Percentiles rank a stretch among this genome's conserved stretches.
phyloP scores from a whole-genome alignment of 2,113 vertebrate genomes.

The Callocephalon fimbriatum region DNA sequence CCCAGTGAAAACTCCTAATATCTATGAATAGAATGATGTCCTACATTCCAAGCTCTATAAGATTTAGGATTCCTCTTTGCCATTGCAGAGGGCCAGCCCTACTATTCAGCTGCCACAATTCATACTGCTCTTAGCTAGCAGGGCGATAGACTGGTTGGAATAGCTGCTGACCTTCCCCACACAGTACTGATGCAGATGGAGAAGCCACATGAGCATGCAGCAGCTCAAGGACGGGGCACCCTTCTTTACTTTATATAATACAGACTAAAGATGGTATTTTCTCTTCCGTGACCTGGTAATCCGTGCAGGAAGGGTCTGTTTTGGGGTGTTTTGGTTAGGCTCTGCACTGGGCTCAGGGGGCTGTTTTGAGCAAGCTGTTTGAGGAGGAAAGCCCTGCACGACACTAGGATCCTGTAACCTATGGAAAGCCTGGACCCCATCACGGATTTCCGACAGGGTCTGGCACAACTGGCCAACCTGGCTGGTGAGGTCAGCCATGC shows the following conservation, averaged over 20 bases:
- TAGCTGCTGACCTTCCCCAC: neutral
- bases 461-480: slow-evolving; percentile 75
- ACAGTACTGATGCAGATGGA: neutral
- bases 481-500: slow-evolving; percentile 70
- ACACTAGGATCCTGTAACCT: neutral
- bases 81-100: neutral
- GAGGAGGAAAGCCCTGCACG: neutral
- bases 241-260: neutral
- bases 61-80: neutral
- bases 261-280: slow-evolving; percentile 64
- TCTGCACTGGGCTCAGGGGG: neutral
- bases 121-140: neutral
- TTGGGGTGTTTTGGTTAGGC: neutral
- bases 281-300: slow-evolving; percentile 77
- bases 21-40: neutral
- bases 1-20: neutral
- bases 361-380: neutral
- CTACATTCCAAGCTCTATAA: neutral
- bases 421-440: slow-evolving; percentile 61
- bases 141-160: neutral
- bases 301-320: neutral
- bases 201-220: neutral
- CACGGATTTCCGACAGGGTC: slow-evolving; percentile 72
- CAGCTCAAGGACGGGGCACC: neutral
- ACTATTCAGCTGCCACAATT: neutral